These are phyloP conservation scores for Ianthella basta DNA, from an alignment of 37 sponge, comb jelly and placozoan species.

Conservation along the genomic window DNA sequence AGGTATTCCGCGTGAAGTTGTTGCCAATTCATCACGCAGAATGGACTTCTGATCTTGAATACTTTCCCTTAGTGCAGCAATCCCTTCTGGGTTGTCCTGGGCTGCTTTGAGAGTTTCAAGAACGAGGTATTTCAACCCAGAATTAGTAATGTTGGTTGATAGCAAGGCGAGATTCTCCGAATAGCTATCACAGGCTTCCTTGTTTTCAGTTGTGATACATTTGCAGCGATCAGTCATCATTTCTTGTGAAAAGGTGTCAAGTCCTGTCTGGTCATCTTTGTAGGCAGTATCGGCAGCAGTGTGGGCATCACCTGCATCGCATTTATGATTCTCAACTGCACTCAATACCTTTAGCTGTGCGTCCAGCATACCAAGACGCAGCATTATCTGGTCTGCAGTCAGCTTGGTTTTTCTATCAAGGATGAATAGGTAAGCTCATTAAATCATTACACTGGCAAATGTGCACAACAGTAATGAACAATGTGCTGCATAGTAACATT, in stretches of 20 bases:
- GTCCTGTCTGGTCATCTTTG: too few species aligned
- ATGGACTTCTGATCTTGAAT: neutral
- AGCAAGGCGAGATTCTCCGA: neutral
- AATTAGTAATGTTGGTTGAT: too few species aligned
- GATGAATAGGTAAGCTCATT: too few species aligned
- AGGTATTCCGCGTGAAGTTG: neutral
- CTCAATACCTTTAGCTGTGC: constrained; percentile 19
- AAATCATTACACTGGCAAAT: too few species aligned
- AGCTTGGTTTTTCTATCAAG: too few species aligned
- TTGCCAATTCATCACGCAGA: neutral
- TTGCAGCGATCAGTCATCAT: neutral
- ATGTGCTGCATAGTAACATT: too few species aligned
- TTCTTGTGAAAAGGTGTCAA: neutral
- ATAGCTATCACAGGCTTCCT: neutral
- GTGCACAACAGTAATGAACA: too few species aligned
- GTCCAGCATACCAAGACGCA: constrained; percentile 21
- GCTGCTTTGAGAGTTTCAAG: neutral
- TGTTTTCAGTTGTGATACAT: neutral
- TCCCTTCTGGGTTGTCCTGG: neutral
- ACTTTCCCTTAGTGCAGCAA: neutral
- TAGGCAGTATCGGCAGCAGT: neutral
- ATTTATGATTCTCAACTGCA: neutral
- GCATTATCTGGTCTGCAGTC: constrained; percentile 46
- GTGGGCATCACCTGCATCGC: neutral
- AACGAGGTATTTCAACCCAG: constrained; percentile 1